A percentile compares a stretch with the other conserved stretches of the same genome.
phyloP scores from a whole-genome alignment of 2,113 vertebrate genomes.

The Brachionichthys hirsutus region DNA sequence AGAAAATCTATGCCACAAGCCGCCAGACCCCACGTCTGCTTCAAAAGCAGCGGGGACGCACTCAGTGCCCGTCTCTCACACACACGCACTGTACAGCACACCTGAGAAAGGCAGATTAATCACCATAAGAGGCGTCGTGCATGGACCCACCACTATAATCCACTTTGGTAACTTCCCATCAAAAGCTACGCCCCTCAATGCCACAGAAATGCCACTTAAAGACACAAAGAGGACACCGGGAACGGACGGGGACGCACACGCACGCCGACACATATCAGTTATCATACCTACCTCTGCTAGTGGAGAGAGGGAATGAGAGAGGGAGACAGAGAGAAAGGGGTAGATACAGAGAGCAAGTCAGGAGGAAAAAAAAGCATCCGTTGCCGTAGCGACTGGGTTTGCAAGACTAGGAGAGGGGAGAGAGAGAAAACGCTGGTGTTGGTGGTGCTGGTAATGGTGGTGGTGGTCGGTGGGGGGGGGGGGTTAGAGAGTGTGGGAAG shows the following conservation, averaged over 20 bases:
- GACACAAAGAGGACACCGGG: constrained; percentile 25
- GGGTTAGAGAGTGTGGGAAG: constrained; percentile 65
- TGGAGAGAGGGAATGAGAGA: constrained; percentile 77
- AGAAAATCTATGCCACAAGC: constrained; percentile 49
- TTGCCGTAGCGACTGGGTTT: constrained; percentile 84
- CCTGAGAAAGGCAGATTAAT: constrained; percentile 60
- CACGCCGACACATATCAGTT: constrained; percentile 71
- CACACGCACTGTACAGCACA: constrained; percentile 46
- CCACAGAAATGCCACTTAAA: constrained; percentile 60
- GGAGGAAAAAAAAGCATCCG: constrained; percentile 77
- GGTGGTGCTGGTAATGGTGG: too few relatives aligned
- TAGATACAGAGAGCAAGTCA: constrained; percentile 71
- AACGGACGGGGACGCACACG: constrained; percentile 16
- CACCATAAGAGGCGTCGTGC: constrained; percentile 56
- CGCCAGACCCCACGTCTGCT: constrained; percentile 44
- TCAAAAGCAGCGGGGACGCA: constrained; percentile 36
- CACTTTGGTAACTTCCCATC: constrained; percentile 65
- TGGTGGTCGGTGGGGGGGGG: constrained; percentile 28
- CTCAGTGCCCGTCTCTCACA: constrained; percentile 25
- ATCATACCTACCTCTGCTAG: constrained; percentile 81
- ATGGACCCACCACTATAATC: constrained; percentile 36
- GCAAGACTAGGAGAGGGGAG: constrained; percentile 63
- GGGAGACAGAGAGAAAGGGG: constrained; percentile 68
- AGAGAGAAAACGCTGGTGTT: constrained; percentile 46
- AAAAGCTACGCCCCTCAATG: constrained; percentile 48